Conservation (phyloP, 2,113 vertebrate genomes). For the Phrynosoma platyrhinos region DNA sequence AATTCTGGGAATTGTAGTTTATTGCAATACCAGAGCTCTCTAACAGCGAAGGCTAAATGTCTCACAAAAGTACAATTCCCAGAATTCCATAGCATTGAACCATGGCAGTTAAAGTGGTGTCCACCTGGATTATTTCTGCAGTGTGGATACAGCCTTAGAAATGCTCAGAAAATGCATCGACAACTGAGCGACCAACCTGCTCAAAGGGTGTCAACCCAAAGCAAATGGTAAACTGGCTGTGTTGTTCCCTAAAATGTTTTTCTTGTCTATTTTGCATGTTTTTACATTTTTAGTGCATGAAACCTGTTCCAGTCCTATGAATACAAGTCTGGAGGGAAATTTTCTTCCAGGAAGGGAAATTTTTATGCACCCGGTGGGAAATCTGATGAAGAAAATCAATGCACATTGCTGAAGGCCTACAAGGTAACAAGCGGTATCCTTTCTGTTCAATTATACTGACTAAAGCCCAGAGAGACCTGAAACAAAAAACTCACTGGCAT, state of each 20-base stretch:
- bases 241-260: not conserved
- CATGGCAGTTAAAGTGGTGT: too few relatives aligned
- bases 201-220: too few relatives aligned
- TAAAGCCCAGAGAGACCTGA: not conserved
- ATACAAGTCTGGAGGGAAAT: not conserved
- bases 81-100: too few relatives aligned
- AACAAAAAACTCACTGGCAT: not conserved
- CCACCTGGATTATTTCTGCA: too few relatives aligned
- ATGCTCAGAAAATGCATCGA: not conserved
- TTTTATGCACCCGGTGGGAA: slow-evolving; percentile 18
- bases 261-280: too few relatives aligned
- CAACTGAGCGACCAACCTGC: not conserved
- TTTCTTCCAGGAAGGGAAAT: slow-evolving; percentile 11
- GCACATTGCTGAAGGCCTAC: not conserved
- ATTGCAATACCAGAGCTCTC: too few relatives aligned
- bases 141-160: not conserved
- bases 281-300: not conserved
- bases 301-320: not conserved
- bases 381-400: slow-evolving; percentile 6
- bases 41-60: too few relatives aligned
- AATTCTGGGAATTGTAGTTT: too few relatives aligned
- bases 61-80: too few relatives aligned
- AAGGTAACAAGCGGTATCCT: not conserved
- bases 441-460: not conserved
- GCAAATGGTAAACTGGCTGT: too few relatives aligned